Evolutionary conservation across 2,888 invertebrate species (phyloP), one percentile per base, ranked within the genome.

Genomic region (Falcaria lacertinaria): DNA sequence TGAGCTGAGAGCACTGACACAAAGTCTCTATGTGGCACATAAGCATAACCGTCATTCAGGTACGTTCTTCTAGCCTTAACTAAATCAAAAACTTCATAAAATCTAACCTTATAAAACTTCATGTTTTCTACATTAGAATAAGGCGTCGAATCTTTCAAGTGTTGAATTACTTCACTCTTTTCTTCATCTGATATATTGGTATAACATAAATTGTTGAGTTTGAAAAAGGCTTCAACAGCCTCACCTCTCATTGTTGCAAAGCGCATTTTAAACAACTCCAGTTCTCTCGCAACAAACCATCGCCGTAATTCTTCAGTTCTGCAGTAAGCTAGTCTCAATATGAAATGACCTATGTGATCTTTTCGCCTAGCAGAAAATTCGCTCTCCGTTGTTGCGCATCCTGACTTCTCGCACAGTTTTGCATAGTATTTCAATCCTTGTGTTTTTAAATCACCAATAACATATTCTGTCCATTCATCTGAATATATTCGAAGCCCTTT

Each of bases 261-360:
- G 65, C 94, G 92, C 71, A 94, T 92, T 69, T 93, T 93, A 68
- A 99, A 98, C 42, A 98, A 89, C 68, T 99, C 98, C 48, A 95
- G 79, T 89, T 99, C 99, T 54, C 96, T 93, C 15, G 92, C 86
- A 11, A 98, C 86, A 71, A 98, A 97, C 98, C 99, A 99, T 46
- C 91, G 91, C 25, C 95, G 90, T 32, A 97, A 86, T 43, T 98
- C 97, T 55, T 96, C 95, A 15, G 94, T 94, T 64, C 95, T 91
- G 70, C 97, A 98, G 79, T 97, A 98, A 0, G 97, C 97, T 44
- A 99, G 80, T 43, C 98, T 91, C 2, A 99, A 88, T 60, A 98
- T 96, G 74, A 95, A 98, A 78, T 99, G 99, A 0, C 98, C 97
- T 40, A 98, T 91, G 64, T 96, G 94, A 80, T 99, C 99, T 49